Evolutionary conservation across 2,113 vertebrate species (phyloP).

Genomic region (Callospermophilus lateralis): DNA sequence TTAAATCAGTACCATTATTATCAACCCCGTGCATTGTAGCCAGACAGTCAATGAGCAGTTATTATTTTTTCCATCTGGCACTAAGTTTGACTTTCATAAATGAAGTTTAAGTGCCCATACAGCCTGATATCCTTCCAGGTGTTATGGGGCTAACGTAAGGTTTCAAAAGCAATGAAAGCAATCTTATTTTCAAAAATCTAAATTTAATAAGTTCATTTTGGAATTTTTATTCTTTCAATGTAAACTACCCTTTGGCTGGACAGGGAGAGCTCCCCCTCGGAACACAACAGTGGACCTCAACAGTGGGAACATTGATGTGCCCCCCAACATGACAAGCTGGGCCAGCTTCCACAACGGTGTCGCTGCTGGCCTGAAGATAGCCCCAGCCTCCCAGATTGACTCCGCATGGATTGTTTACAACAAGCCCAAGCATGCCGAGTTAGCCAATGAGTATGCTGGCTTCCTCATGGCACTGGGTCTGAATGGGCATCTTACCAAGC

Average conservation of each 20-base stretch:
- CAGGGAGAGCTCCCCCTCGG: constrained; percentile 96
- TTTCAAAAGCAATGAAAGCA: constrained; percentile 19
- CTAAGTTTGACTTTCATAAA: neutral
- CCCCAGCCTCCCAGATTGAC: constrained; percentile 97
- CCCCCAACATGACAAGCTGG: constrained; percentile 99
- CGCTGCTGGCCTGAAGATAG: constrained; percentile 97
- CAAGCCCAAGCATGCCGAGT: constrained; percentile 96
- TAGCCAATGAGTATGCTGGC: constrained; percentile 97
- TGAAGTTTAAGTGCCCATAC: neutral
- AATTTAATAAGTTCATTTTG: neutral
- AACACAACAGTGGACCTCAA: constrained; percentile 98
- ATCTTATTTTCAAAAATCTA: constrained; percentile 1
- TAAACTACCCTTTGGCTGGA: neutral
- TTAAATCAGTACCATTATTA: constrained; percentile 12
- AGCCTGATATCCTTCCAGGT: neutral
- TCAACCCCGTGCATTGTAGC: neutral
- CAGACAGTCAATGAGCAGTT: neutral
- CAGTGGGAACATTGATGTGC: constrained; percentile 98
- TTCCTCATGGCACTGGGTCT: constrained; percentile 99
- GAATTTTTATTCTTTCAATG: constrained; percentile 34
- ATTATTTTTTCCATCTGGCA: neutral
- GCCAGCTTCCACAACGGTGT: constrained; percentile 99
- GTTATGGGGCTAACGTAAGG: neutral
- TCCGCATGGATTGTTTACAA: constrained; percentile 99
- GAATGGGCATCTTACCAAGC: constrained; percentile 97